These are phyloP conservation scores for Colius striatus DNA, from an alignment of 2,113 vertebrate species.

Conservation along the genomic window DNA sequence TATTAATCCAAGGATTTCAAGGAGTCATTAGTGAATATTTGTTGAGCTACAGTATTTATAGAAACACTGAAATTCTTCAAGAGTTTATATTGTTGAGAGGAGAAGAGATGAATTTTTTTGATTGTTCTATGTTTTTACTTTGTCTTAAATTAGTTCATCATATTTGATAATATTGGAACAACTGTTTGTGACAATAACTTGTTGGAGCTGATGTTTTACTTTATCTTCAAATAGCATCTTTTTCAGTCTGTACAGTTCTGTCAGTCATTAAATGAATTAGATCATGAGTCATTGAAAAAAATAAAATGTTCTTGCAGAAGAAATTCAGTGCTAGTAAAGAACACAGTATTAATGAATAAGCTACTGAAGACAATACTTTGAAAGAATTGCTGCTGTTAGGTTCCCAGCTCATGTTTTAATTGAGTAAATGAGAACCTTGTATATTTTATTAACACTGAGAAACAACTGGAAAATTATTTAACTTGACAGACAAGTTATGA, in stretches of 20 bases:
- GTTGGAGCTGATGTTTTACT: not conserved
- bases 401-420: not conserved
- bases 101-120: not conserved
- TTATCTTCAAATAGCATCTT: not conserved
- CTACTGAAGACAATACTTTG: not conserved
- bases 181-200: not conserved
- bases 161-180: not conserved
- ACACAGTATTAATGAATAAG: not conserved
- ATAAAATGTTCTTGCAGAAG: not conserved
- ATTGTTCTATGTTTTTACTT: not conserved
- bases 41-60: not conserved
- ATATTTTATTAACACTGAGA: not conserved
- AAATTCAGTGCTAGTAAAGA: not conserved
- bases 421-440: not conserved
- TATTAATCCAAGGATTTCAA: not conserved
- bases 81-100: not conserved
- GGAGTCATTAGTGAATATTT: not conserved
- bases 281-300: conserved; percentile 1
- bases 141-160: not conserved
- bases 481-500: conserved; percentile 6
- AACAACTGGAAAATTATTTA: conserved; percentile 17
- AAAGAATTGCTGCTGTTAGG: not conserved
- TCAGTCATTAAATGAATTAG: not conserved
- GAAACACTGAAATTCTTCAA: not conserved
- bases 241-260: not conserved